A percentile compares a stretch with the other conserved stretches of the same genome.
Conservation (phyloP, 1,140 invertebrate genomes). For the Euborellia annulipes region DNA sequence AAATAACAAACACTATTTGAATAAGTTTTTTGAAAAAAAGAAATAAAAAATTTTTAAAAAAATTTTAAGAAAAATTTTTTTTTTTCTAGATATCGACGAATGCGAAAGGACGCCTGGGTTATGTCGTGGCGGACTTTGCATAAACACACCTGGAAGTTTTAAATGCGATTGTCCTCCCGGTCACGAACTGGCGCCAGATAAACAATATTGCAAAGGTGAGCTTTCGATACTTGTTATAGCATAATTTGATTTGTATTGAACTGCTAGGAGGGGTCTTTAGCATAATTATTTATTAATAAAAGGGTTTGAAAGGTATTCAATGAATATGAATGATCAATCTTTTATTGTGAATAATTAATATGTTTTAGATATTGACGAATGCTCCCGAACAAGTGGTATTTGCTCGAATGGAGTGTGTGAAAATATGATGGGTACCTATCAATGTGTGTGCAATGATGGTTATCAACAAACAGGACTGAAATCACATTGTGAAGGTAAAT, state of each 20-base stretch:
- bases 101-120: conserved; percentile 51
- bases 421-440: conserved; percentile 75
- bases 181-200: conserved; percentile 44
- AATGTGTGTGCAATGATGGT: conserved; percentile 70
- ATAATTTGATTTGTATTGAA: no score
- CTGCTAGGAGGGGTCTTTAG: no score
- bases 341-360: background rate
- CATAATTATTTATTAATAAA: no score
- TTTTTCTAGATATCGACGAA: conserved; percentile 58
- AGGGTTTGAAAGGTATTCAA: no score
- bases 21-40: no score
- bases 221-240: no score
- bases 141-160: conserved; percentile 53
- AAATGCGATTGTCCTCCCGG: conserved; percentile 54
- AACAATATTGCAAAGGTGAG: conserved; percentile 44
- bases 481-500: conserved; percentile 39
- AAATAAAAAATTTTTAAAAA: no score
- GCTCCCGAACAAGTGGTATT: conserved; percentile 63
- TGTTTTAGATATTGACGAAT: conserved; percentile 41
- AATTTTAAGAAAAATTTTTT: no score
- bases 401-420: conserved; percentile 74
- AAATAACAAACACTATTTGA: no score
- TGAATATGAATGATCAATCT: no score
- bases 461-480: conserved; percentile 49
- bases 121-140: conserved; percentile 48